Evolutionary conservation across 2,888 invertebrate genomes (phyloP), one percentile per base, ranked within the genome.

Genomic region (Podotricha telesiphe): DNA sequence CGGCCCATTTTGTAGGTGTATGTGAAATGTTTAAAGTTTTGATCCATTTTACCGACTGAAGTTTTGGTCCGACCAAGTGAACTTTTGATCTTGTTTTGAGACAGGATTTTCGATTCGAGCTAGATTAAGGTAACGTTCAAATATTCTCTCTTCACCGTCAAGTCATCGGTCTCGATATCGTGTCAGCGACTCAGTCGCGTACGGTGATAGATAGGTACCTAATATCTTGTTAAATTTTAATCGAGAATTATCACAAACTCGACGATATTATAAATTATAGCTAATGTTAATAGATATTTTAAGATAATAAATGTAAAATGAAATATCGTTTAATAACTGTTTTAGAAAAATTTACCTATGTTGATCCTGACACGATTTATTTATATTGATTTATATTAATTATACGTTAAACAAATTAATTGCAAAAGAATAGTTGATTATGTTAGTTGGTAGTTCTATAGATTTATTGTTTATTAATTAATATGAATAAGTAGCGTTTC

Each of bases 311-410:
- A 84, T 91, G 87, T 91, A 91, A 88, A 86, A 84, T 86, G 87
- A 84, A 82, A 82, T 88, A 90, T 89, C 82, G 88, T 90, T 91
- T 74, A 87, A 80, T 86, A 85, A 88, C 84, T 89, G 89, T 93
- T 92, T 92, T 93, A 93, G 93, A 93, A 88, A 92, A 93, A 92
- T 93, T 89, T 93, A 93, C 93, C 91, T 93, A 86, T 85, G 93
- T 93, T 93, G 83, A 88, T 86, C 81, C 84, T 86, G 84, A 84
- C 85, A 88, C 83, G 78, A 84, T 89, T 91, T 85, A 78, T 89
- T 91, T 91, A 83, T 85, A 78, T 89, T 91, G 91, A 83, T 82
- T 80, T 78, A 82, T 82, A 81, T 59, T 50, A 50, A 48, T 42
- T 42, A 42, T 82, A 79, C 82, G 80, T 86, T 73, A 86, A 86